A percentile compares a stretch with the other conserved stretches of the same genome.
These are phyloP conservation scores for Diadumene lineata DNA, from an alignment of 92 coral and sea anemone species.

Conservation along the genomic window DNA sequence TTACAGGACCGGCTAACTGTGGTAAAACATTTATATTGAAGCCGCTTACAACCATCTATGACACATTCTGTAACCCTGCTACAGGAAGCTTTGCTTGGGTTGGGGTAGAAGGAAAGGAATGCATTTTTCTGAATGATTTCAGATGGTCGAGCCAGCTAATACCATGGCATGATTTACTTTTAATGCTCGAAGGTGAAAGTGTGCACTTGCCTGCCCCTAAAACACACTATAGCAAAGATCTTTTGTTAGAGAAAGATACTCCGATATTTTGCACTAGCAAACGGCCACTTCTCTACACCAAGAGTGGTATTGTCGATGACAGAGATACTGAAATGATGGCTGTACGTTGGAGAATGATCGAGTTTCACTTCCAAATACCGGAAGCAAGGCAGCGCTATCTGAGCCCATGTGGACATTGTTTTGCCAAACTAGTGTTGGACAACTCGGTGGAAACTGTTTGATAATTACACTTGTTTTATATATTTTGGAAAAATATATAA, in stretches of 20 bases:
- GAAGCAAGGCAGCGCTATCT: slow-evolving; percentile 31
- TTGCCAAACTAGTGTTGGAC: not conserved
- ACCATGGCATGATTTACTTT: slow-evolving; percentile 50
- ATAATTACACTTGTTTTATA: not conserved
- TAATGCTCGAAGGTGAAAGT: slow-evolving; percentile 52
- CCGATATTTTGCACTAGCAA: slow-evolving; percentile 57
- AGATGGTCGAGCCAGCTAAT: slow-evolving; percentile 31
- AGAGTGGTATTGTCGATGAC: slow-evolving; percentile 31
- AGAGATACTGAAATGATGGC: slow-evolving; percentile 61
- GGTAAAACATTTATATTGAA: slow-evolving; percentile 50
- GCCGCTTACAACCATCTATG: slow-evolving; percentile 29
- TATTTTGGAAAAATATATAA: not conserved
- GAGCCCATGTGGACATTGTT: slow-evolving; percentile 28
- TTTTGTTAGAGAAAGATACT: slow-evolving; percentile 34
- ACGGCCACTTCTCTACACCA: slow-evolving; percentile 26
- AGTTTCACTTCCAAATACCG: slow-evolving; percentile 28
- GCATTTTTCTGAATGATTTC: slow-evolving; percentile 53
- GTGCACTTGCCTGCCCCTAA: slow-evolving; percentile 63
- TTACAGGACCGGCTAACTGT: slow-evolving; percentile 57
- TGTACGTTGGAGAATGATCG: slow-evolving; percentile 29
- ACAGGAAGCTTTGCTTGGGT: slow-evolving; percentile 53
- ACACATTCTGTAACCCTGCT: slow-evolving; percentile 52
- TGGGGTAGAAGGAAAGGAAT: slow-evolving; percentile 32
- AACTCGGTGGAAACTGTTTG: not conserved
- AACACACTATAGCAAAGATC: slow-evolving; percentile 49